Percentiles rank a stretch among this genome's conserved stretches.
Conservation (phyloP, 1,140 invertebrate genomes). For the Leucophenga varia region DNA sequence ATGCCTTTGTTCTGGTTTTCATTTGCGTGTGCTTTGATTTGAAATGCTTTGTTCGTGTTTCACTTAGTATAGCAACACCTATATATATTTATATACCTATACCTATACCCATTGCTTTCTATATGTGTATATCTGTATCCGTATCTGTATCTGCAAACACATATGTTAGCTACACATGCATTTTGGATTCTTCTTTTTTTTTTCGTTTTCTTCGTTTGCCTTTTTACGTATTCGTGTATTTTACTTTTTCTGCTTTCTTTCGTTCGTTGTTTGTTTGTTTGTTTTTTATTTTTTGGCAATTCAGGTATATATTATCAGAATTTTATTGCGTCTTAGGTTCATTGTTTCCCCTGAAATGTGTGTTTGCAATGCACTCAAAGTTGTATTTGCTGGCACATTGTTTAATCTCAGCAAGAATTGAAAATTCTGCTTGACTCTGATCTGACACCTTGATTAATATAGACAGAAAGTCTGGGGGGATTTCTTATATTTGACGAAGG, state of each 20-base stretch:
- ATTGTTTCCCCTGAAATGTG: slow-evolving; percentile 29
- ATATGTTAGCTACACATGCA: slow-evolving; percentile 24
- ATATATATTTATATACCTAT: slow-evolving; percentile 13
- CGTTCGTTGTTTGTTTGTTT: slow-evolving; percentile 6
- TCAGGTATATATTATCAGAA: slow-evolving; percentile 40
- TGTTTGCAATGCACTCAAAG: slow-evolving; percentile 12
- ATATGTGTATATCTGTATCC: slow-evolving; percentile 6
- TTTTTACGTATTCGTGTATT: background rate
- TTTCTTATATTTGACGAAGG: slow-evolving; percentile 1
- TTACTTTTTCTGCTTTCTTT: slow-evolving; percentile 4
- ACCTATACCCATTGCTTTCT: too few relatives aligned
- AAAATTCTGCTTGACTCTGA: too few relatives aligned
- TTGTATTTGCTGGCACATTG: slow-evolving; percentile 10
- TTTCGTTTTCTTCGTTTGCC: background rate
- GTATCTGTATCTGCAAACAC: slow-evolving; percentile 13
- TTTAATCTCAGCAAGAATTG: background rate
- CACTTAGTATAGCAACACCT: slow-evolving; percentile 4
- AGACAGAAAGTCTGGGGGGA: slow-evolving; percentile 7
- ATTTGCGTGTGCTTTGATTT: slow-evolving; percentile 32
- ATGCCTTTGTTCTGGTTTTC: slow-evolving; percentile 35
- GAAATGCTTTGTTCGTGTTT: slow-evolving; percentile 44
- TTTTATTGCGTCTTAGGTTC: slow-evolving; percentile 48
- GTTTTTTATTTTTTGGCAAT: slow-evolving; percentile 19
- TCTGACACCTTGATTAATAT: too few relatives aligned
- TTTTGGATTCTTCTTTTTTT: slow-evolving; percentile 4